phyloP scores from a whole-genome alignment of 1,140 invertebrate species.

The Atta colombica region DNA sequence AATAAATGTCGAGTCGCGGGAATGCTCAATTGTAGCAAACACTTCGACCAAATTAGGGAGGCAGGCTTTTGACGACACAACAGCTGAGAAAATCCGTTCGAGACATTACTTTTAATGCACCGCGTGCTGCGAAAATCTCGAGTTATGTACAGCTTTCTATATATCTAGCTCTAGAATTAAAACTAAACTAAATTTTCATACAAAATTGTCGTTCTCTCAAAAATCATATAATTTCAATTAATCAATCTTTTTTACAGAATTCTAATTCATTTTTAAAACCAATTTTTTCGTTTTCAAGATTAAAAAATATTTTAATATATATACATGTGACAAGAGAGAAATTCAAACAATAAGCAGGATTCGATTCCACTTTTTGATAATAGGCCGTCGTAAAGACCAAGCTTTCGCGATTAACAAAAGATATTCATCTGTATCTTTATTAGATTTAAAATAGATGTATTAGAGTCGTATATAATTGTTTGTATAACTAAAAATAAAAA shows the following conservation, averaged over 20 bases:
- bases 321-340: neutral
- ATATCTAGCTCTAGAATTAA: neutral
- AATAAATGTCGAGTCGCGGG: constrained; percentile 39
- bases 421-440: neutral
- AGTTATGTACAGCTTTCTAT: neutral
- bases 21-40: constrained; percentile 46
- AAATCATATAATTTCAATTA: neutral
- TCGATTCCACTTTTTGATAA: neutral
- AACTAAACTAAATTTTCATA: neutral
- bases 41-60: constrained; percentile 12
- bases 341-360: neutral
- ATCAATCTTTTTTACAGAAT: neutral
- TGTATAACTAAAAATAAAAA: neutral
- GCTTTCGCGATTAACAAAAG: neutral
- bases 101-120: constrained; percentile 22
- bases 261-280: neutral
- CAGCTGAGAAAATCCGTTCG: neutral
- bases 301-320: neutral
- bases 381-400: neutral
- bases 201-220: neutral
- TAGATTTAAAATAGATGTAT: neutral
- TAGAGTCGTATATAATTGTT: neutral
- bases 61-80: neutral
- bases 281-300: neutral
- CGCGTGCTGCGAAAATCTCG: neutral